These are phyloP conservation scores for Diaprepes abbreviatus DNA, from an alignment of 2,888 invertebrate genomes.

Conservation along the genomic window DNA sequence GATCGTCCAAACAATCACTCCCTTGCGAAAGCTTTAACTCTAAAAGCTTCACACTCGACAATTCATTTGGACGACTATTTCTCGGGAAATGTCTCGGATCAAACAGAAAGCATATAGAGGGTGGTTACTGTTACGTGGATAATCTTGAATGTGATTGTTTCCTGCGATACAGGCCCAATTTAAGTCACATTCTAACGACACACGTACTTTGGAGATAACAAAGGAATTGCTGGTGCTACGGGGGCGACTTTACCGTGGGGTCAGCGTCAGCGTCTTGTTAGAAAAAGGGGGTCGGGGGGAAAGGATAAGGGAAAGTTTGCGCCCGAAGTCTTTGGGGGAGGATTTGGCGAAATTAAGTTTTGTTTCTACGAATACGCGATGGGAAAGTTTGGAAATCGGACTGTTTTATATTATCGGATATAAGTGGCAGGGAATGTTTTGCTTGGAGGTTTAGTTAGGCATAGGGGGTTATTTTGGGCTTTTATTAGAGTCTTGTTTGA, in stretches of 20 bases:
- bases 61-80: constrained; percentile 59
- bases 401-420: constrained; percentile 41
- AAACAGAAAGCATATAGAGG: constrained; percentile 69
- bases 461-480: constrained; percentile 19
- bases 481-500: constrained; percentile 33
- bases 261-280: constrained; percentile 54
- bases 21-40: constrained; percentile 20
- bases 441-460: constrained; percentile 24
- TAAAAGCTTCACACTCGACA: constrained; percentile 9
- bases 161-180: background rate
- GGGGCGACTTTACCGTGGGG: constrained; percentile 59
- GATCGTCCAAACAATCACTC: constrained; percentile 54
- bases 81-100: constrained; percentile 67
- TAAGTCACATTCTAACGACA: constrained; percentile 57
- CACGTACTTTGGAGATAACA: constrained; percentile 65
- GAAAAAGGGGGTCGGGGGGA: constrained; percentile 23
- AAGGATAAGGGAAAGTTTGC: constrained; percentile 4
- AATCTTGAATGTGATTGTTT: constrained; percentile 57
- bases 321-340: constrained; percentile 41
- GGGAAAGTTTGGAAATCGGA: constrained; percentile 44
- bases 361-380: constrained; percentile 49
- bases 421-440: constrained; percentile 37
- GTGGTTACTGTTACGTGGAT: constrained; percentile 65
- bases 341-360: constrained; percentile 50
- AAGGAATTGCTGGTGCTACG: constrained; percentile 65